Percentiles rank a stretch among this genome's conserved stretches.
Conservation (phyloP, 2,888 invertebrate species). For the Campopleginae sp. region DNA sequence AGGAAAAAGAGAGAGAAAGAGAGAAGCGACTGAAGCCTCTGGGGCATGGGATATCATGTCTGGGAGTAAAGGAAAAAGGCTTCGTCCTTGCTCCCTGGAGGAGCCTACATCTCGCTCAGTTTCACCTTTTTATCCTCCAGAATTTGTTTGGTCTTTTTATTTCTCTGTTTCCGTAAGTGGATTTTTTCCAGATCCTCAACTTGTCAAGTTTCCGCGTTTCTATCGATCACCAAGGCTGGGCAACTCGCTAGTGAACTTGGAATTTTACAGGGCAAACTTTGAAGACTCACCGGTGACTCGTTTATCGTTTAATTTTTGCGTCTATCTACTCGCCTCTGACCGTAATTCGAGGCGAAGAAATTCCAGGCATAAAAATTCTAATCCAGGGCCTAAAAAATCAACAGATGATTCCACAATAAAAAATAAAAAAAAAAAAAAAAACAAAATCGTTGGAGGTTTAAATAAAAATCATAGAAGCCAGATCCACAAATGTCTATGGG, state of each 20-base stretch:
- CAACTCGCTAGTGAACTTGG: constrained; percentile 40
- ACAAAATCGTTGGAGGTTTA: not conserved
- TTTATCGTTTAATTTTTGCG: not conserved
- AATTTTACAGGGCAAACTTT: not conserved
- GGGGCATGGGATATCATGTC: constrained; percentile 28
- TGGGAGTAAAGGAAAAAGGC: not conserved
- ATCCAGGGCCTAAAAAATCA: not conserved
- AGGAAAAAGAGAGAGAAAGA: not conserved
- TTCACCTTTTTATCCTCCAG: constrained; percentile 46
- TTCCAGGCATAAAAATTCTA: too few relatives aligned
- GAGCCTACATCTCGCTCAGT: constrained; percentile 4
- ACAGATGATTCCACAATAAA: too few relatives aligned
- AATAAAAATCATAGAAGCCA: not conserved
- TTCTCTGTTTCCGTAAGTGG: not conserved
- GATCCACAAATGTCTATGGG: not conserved
- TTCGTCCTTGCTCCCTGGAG: constrained; percentile 2
- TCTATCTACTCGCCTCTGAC: too few relatives aligned
- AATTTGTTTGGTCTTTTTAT: constrained; percentile 37
- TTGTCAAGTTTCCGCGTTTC: constrained; percentile 23
- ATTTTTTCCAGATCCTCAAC: not conserved
- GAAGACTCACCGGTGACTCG: not conserved
- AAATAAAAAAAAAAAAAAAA: too few relatives aligned
- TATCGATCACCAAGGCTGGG: not conserved
- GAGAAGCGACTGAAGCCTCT: constrained; percentile 17
- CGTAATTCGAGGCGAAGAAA: too few relatives aligned